Conservation (phyloP, 2,888 invertebrate species). For the Aspidiotus rigidus region DNA sequence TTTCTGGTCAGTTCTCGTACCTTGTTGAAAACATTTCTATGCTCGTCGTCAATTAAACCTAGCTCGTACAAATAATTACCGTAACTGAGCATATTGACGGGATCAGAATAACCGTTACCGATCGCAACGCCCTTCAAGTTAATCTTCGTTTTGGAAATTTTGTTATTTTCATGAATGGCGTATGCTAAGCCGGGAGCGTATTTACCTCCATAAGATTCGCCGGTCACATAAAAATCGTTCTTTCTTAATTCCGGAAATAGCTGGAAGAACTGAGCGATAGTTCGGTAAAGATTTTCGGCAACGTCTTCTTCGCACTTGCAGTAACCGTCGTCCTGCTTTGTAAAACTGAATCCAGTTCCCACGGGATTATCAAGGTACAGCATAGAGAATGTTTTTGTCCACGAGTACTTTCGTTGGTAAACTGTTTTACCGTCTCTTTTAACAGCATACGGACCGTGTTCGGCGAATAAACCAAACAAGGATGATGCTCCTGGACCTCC, state of each 20-base stretch:
- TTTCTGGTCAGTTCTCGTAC: constrained; percentile 52
- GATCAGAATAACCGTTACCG: constrained; percentile 73
- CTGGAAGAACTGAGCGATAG: constrained; percentile 70
- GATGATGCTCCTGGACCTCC: constrained; percentile 78
- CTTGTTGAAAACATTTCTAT: constrained; percentile 51
- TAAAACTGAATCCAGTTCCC: constrained; percentile 86
- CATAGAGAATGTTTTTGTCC: constrained; percentile 68
- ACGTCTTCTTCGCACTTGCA: constrained; percentile 69
- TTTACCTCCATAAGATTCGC: constrained; percentile 82
- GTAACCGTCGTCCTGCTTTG: constrained; percentile 64
- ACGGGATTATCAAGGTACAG: constrained; percentile 90
- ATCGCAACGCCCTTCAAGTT: constrained; percentile 63
- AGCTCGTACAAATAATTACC: constrained; percentile 71
- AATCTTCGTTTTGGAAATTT: constrained; percentile 50
- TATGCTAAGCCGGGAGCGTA: constrained; percentile 68
- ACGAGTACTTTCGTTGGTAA: constrained; percentile 60
- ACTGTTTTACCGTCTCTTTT: constrained; percentile 44
- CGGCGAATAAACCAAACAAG: constrained; percentile 68
- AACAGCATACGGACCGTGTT: constrained; percentile 64
- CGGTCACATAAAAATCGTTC: constrained; percentile 75
- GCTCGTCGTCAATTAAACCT: constrained; percentile 50
- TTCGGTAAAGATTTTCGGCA: constrained; percentile 66
- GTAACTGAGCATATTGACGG: constrained; percentile 64
- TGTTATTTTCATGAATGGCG: constrained; percentile 53
- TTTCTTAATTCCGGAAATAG: constrained; percentile 65